These are phyloP conservation scores for Salvelinus sp. DNA, from an alignment of 2,113 vertebrate species.

Conservation along the genomic window DNA sequence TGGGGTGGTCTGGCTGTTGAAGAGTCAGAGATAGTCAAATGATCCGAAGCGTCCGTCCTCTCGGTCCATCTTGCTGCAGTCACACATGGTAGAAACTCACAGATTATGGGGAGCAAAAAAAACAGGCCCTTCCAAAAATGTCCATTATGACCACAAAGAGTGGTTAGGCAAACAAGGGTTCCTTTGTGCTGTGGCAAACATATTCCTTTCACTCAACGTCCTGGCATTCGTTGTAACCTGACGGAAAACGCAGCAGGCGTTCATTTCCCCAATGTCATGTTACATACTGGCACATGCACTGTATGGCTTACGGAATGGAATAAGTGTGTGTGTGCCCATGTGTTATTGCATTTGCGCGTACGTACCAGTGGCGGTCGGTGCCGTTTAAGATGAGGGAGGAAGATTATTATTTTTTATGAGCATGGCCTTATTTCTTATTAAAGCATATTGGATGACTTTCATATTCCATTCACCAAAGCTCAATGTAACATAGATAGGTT, in stretches of 20 bases:
- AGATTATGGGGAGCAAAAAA: neutral
- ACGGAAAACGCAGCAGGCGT: conserved; percentile 11
- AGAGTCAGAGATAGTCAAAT: neutral
- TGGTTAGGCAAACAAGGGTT: conserved; percentile 53
- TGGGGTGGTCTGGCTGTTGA: neutral
- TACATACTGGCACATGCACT: conserved; percentile 24
- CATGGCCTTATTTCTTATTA: too few relatives aligned
- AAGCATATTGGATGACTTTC: too few relatives aligned
- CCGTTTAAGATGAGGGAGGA: too few relatives aligned
- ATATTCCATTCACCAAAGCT: too few relatives aligned
- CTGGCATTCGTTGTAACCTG: conserved; percentile 38
- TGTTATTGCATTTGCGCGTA: neutral
- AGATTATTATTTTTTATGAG: too few relatives aligned
- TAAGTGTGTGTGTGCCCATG: neutral
- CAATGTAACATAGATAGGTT: too few relatives aligned
- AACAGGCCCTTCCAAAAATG: conserved; percentile 41
- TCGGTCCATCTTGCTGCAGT: neutral
- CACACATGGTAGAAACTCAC: conserved; percentile 10
- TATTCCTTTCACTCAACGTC: conserved; percentile 52
- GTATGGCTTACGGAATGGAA: neutral
- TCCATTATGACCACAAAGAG: conserved; percentile 58
- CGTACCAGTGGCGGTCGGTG: too few relatives aligned
- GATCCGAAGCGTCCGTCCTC: neutral
- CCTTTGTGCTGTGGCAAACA: conserved; percentile 59
- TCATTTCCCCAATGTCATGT: conserved; percentile 55